Base-by-base conservation (phyloP, 2,113 vertebrate genomes). In the Callionymus lyra region DNA sequence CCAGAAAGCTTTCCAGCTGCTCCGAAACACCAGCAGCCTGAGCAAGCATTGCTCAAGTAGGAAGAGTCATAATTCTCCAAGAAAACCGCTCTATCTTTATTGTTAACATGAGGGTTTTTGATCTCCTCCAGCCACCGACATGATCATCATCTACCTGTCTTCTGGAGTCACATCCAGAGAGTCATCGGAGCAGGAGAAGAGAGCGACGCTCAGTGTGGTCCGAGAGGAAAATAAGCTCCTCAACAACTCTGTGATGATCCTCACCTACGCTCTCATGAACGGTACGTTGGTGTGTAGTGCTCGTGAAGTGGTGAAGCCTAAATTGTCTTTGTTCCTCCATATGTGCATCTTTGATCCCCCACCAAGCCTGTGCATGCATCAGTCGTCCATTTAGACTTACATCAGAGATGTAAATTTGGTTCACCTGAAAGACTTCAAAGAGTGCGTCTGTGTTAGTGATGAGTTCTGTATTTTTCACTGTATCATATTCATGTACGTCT, bases 231-330 rank as follows among this genome's bases (percentile, higher is more conserved):
- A 99, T 63, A 79, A 87, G 33, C 85, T 92, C 72, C 89, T 99
- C 56, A 99, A 99, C 78, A 98, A 98, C 84, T 95, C 94, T 0
- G 94, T 95, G n/a, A 97, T 99, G 95, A 93, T 99, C 72, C 93
- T 99, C 58, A 99, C 95, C 38, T 99, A 98, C 0, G 95, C 95
- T 1, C 91, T 99, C 38, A 98, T 99, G 89, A 98, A 98, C 1
- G 95, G 95, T 99, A 72, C 76, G 84, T 39, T 31, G n/a, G n/a
- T 27, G 21, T 27, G 21, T 8, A 27, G 21, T 27, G 4, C 21
- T 27, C 21, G 8, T 27, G 21, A 27, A 5, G 21, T 27, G 21
- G 21, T 27, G 21, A 27, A 27, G 21, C 21, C 8, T 8, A 27
- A 27, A 27, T 27, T 27, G 21, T 27, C 21, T 77, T 41, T 53